Evolutionary conservation across 1,140 invertebrate species (phyloP).

Genomic region (Ceratitis capitata): DNA sequence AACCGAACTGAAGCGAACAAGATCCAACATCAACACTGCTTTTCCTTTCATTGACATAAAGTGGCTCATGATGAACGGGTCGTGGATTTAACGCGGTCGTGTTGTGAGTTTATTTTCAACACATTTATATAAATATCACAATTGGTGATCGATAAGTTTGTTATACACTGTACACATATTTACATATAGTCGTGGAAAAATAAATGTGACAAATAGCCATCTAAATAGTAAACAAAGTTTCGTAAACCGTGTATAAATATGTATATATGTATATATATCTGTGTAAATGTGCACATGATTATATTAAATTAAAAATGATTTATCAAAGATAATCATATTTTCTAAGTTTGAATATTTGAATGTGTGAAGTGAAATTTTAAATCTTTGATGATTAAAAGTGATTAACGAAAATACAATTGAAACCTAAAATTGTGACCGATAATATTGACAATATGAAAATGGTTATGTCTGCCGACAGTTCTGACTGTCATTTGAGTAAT

Average conservation of each 20-base stretch:
- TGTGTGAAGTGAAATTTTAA: background rate
- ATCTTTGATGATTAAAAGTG: background rate
- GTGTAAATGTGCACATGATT: background rate
- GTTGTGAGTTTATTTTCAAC: background rate
- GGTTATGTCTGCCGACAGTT: conserved; percentile 65
- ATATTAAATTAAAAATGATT: background rate
- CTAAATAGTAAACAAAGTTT: background rate
- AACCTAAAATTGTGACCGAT: background rate
- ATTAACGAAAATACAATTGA: background rate
- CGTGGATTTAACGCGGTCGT: conserved; percentile 49
- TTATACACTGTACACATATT: background rate
- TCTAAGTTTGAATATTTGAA: background rate
- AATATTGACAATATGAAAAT: conserved; percentile 49
- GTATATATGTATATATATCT: background rate
- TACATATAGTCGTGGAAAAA: background rate
- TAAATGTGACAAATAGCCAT: too few relatives aligned
- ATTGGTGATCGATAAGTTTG: background rate
- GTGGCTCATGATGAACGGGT: conserved; percentile 58
- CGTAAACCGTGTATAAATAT: background rate
- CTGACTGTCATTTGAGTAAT: conserved; percentile 56
- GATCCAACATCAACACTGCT: conserved; percentile 62
- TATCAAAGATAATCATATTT: background rate
- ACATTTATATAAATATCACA: background rate
- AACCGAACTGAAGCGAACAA: conserved; percentile 55
- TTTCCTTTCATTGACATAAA: conserved; percentile 63